Base-by-base conservation (phyloP, 2,113 vertebrate species). In the Amblyornis subalaris region DNA sequence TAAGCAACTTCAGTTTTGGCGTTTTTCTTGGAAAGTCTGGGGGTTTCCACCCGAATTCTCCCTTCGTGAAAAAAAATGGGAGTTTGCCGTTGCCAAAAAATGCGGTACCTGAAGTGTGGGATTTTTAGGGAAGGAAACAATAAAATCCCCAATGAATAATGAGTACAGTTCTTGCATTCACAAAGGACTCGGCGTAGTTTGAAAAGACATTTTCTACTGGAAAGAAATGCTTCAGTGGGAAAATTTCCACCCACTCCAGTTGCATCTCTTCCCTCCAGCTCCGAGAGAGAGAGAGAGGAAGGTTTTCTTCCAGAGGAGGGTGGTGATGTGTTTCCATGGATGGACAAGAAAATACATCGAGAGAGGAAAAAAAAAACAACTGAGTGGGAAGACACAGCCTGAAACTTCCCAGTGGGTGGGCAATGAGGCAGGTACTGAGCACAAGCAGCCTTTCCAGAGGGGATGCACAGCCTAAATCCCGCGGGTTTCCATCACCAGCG, bases 11-110 rank as follows among this genome's bases (percentile, higher is more conserved):
- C n/a, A 20, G 11, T 36, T 61, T 26, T 44, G 38, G 6, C 28
- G 65, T 57, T 92, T 80, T 80, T 33, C 79, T 89, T 95, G 83
- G 88, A 57, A 90, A 95, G 47, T 88, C 94, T 74, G 61, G 76
- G 70, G 44, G 53, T 36, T 93, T 86, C 83, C 76, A 84, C 28
- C 70, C 76, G 33, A 84, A 80, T 28, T 47, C 14, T 69, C 62
- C 25, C 42, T 54, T 86, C 2, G 1, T 18, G 21, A 73, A 55
- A 40, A 79, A 72, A 54, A 79, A 73, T 53, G 4, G 18, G 60
- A 83, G n/a, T 69, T 85, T 45, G 62, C 20, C 44, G n/a, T n/a
- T 79, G 66, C 75, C 58, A 47, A 88, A 94, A 93, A 69, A 45
- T 25, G 29, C 22, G 45, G 23, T 61, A 88, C 65, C 72, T 80